phyloP scores from a whole-genome alignment of 2,888 invertebrate species.

The Eurytoma californica region DNA sequence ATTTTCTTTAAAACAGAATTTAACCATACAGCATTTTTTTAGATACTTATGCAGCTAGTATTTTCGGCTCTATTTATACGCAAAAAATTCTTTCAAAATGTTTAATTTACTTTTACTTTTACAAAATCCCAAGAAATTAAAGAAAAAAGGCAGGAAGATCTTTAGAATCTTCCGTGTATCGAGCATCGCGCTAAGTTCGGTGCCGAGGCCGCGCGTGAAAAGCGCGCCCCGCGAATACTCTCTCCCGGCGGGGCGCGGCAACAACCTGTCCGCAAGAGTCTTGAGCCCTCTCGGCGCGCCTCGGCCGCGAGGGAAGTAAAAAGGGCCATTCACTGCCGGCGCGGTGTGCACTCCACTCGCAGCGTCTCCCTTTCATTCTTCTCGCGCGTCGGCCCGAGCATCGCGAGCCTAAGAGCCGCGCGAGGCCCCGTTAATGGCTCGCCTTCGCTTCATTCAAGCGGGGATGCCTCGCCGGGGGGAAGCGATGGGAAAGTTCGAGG shows the following conservation, averaged over 20 bases:
- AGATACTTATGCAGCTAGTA: no score
- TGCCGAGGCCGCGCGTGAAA: neutral
- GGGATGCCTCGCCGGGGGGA: slow-evolving; percentile 57
- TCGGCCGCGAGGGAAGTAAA: slow-evolving; percentile 59
- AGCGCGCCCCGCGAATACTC: slow-evolving; percentile 23
- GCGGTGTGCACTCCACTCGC: neutral
- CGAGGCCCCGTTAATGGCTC: slow-evolving; percentile 63
- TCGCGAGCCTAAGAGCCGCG: neutral
- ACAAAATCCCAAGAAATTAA: no score
- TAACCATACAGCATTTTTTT: no score
- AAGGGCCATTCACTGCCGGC: slow-evolving; percentile 60
- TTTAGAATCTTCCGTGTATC: no score
- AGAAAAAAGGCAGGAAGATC: no score
- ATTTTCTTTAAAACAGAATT: no score
- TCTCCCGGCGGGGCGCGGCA: slow-evolving; percentile 36
- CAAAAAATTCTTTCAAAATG: no score
- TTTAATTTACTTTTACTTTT: neutral
- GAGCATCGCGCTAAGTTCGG: no score
- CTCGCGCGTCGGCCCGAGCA: slow-evolving; percentile 25
- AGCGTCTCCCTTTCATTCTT: slow-evolving; percentile 31
- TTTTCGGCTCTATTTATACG: no score
- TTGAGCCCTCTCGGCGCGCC: slow-evolving; percentile 35
- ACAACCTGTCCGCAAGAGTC: slow-evolving; percentile 61
- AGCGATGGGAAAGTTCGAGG: slow-evolving; percentile 9
- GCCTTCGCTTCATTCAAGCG: slow-evolving; percentile 64